Base-by-base conservation (phyloP, 35 echinoderm and acorn worm species). In the Lytechinus pictus region DNA sequence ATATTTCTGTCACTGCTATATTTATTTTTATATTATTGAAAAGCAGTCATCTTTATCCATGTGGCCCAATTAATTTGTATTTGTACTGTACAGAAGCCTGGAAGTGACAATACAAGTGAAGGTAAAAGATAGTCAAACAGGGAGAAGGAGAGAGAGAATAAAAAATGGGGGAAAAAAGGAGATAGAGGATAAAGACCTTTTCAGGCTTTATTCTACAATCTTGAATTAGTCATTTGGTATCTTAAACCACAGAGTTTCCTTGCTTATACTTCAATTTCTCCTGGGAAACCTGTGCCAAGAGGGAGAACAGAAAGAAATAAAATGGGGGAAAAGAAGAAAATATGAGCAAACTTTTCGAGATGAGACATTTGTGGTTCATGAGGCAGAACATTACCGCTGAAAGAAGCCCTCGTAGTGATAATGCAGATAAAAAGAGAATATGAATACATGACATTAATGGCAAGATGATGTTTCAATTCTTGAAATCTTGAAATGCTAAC, bases 361-460 rank as follows among this genome's bases (percentile, higher is more conserved):
- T 79, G 66, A 79, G 66, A 24, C 66, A 79, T 79, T 79, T n/a
- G 66, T 79, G 66, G 66, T 79, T 79, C 21, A 79, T 79, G 66
- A 79, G n/a, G 66, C 66, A n/a, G 66, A 79, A 79, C 66, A 79
- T 14, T 7, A 79, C 19, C n/a, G 66, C 66, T 24, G 19, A 79
- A 19, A 79, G 66, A 79, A 16, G 19, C n/a, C 8, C n/a, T 16
- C 21, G 4, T 24, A 79, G 21, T 24, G 66, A 79, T 79, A 58
- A 44, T 44, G 33, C 56, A 58, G 9, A 58, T n/a, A 5, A 79
- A 79, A 3, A 79, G 21, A 79, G 66, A 79, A 79, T 24, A 24
- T n/a, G n/a, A 79, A 79, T 24, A 24, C 66, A 24, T 79, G 66
- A 79, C n/a, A 79, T 79, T 8, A 79, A 24, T 79, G 66, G 66